Conservation (phyloP, 2,888 invertebrate genomes). For the Epinotia demarniana region DNA sequence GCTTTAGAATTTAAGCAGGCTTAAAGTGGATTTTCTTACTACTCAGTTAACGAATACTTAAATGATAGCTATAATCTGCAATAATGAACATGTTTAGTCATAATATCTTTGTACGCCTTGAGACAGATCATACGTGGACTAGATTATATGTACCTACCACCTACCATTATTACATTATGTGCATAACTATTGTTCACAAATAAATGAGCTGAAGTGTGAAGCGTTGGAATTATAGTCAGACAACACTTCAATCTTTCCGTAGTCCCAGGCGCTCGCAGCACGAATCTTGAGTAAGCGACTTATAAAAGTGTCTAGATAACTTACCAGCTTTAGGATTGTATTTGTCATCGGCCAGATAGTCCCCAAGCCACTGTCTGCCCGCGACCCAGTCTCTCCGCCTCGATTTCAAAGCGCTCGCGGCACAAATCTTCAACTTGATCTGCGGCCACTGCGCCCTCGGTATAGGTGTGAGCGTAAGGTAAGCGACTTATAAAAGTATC, state of each 20-base stretch:
- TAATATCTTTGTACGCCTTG: no score
- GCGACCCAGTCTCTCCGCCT: slow-evolving; percentile 74
- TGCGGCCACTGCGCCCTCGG: slow-evolving; percentile 95
- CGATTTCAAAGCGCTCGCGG: slow-evolving; percentile 67
- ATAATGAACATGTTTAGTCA: no score
- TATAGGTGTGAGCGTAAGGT: slow-evolving; percentile 92
- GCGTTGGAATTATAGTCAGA: slow-evolving; percentile 45
- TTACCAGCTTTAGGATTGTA: slow-evolving; percentile 70
- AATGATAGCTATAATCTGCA: no score
- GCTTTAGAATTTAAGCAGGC: no score
- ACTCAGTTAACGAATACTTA: no score
- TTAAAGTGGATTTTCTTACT: no score
- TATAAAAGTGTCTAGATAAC: slow-evolving; percentile 80
- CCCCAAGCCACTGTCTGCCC: slow-evolving; percentile 68
- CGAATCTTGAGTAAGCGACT: slow-evolving; percentile 90
- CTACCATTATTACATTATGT: no score
- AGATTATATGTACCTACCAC: no score
- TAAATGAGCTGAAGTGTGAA: no score
- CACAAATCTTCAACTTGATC: slow-evolving; percentile 83
- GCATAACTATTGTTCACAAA: no score
- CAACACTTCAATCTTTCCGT: slow-evolving; percentile 73
- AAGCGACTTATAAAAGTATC: slow-evolving; percentile 90
- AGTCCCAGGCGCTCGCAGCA: slow-evolving; percentile 65
- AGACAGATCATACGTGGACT: no score
- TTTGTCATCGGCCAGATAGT: slow-evolving; percentile 68